Evolutionary conservation across 2,113 vertebrate species (phyloP).

Genomic region (Ceyx margarethae): DNA sequence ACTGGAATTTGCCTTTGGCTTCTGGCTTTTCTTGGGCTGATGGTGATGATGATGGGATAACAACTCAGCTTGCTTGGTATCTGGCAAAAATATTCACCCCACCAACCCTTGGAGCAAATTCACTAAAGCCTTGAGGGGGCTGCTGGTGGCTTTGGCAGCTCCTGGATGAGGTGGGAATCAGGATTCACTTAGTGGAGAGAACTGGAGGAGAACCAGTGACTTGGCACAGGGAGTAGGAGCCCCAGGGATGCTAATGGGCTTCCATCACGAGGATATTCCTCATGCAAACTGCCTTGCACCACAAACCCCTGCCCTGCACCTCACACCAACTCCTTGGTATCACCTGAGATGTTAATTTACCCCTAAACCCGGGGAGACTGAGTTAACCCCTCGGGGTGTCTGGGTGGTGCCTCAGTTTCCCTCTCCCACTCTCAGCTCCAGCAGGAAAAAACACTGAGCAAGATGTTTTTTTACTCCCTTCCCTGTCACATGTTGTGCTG

Average conservation of each 20-base stretch:
- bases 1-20: background rate
- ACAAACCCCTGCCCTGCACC: background rate
- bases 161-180: rapidly evolving
- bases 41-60: background rate
- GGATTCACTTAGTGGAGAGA: background rate
- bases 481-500: slow-evolving; percentile 7
- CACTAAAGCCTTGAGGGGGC: background rate
- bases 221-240: background rate
- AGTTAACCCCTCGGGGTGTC: background rate
- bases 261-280: background rate
- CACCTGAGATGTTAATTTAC: background rate
- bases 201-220: background rate
- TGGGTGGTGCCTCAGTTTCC: background rate
- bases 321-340: background rate
- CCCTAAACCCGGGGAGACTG: background rate
- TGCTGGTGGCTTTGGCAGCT: background rate
- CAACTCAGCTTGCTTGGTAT: background rate
- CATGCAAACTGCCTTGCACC: background rate
- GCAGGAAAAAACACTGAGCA: background rate
- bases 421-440: background rate
- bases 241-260: background rate
- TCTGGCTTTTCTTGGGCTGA: background rate
- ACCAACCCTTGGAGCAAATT: background rate
- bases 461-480: background rate
- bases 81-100: background rate